phyloP scores from a whole-genome alignment of 1,140 invertebrate genomes.

The Bombus superbus region DNA sequence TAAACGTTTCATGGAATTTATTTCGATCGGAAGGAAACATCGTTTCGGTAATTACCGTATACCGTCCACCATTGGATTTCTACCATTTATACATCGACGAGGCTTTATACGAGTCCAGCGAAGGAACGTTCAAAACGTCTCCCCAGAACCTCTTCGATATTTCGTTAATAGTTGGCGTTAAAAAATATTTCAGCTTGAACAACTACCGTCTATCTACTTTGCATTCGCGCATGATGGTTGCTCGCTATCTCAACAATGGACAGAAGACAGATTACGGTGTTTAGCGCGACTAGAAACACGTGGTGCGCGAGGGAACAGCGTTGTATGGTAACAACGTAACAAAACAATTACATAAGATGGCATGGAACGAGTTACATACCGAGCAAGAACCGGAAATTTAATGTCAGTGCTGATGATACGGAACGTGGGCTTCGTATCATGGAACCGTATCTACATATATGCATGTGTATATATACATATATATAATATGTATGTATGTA shows the following conservation, averaged over 20 bases:
- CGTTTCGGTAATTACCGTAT: background rate
- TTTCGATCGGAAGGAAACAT: background rate
- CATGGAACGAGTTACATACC: background rate
- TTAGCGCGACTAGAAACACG: background rate
- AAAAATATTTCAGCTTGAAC: background rate
- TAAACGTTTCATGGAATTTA: constrained; percentile 9
- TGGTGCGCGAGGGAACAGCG: background rate
- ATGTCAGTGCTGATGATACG: constrained; percentile 10
- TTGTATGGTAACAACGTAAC: constrained; percentile 13
- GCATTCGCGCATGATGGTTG: background rate
- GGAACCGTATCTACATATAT: background rate
- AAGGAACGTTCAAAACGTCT: background rate
- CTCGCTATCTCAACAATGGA: background rate
- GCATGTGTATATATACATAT: no score
- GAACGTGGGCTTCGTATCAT: background rate
- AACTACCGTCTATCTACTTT: background rate
- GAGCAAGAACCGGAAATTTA: constrained; percentile 29
- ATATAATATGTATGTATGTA: no score
- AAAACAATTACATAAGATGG: constrained; percentile 14
- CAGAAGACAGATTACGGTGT: background rate
- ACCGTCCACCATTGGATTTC: background rate
- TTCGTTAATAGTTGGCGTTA: background rate
- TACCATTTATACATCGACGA: background rate
- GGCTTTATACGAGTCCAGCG: background rate
- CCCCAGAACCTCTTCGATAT: background rate